phyloP scores from a whole-genome alignment of 2,888 invertebrate species.

The Aphidoletes aphidimyza region DNA sequence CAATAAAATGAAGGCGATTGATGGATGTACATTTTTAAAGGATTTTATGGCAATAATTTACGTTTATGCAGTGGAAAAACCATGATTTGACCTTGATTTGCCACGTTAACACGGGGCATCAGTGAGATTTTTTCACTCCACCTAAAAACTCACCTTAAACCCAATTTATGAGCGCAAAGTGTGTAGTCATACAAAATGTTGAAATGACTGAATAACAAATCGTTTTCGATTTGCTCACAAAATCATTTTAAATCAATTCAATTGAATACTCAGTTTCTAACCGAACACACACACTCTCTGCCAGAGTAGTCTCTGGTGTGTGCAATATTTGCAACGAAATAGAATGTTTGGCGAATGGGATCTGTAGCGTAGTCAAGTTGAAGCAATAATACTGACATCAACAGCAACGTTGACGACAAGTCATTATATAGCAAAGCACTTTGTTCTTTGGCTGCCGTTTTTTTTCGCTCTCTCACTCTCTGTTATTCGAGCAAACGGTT shows the following conservation, averaged over 20 bases:
- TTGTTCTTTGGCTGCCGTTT: background rate
- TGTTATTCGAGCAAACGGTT: background rate
- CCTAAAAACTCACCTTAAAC: background rate
- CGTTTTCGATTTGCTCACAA: slow-evolving; percentile 36
- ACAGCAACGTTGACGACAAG: slow-evolving; percentile 38
- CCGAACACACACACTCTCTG: too few species aligned
- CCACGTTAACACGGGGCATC: background rate
- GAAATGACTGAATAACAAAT: slow-evolving; percentile 15
- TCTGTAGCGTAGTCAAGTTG: background rate
- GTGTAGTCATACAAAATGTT: background rate
- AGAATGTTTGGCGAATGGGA: background rate
- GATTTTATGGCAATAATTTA: background rate
- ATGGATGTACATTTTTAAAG: slow-evolving; percentile 21
- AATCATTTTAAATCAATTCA: background rate
- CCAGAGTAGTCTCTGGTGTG: too few species aligned
- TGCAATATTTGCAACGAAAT: background rate
- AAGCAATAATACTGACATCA: slow-evolving; percentile 47
- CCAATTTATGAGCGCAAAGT: background rate
- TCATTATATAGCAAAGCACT: slow-evolving; percentile 24
- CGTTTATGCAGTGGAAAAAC: background rate
- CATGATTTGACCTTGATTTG: background rate
- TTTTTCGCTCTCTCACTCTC: background rate
- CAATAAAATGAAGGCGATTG: background rate
- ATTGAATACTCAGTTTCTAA: too few species aligned
- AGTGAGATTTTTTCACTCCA: background rate